Base-by-base conservation (phyloP, 2,888 invertebrate genomes). In the Unio delphinus region DNA sequence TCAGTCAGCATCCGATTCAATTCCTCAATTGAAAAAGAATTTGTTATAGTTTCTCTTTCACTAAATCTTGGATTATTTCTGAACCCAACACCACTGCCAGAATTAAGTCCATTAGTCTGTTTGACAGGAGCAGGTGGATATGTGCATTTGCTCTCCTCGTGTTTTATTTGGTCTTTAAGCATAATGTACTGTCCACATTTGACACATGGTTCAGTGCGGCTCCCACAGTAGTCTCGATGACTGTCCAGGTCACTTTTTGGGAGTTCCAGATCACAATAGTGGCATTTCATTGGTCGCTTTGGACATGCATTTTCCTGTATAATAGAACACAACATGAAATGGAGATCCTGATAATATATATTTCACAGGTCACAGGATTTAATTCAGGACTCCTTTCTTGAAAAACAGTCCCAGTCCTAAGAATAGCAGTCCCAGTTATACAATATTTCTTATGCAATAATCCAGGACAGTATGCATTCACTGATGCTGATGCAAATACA, bases 211-310 rank as follows among this genome's bases (percentile, higher is more conserved):
- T 94, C 93, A 0, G 94, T 94, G 76, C 94, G 92, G 64, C 93
- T 92, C 1, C 94, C 94, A 90, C 94, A 94, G 89, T 94, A 94
- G 68, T 92, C 92, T 86, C 93, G 92, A 88, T 94, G 94, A 0
- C 92, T 91, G 0, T 92, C 92, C 76, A 94, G 87, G 20, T 93
- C 92, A 69, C 91, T 89, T 1, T 93, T 92, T 0, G 92, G 92
- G 55, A 94, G 87, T 77, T 94, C 93, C 72, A 94, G 86, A 76
- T 93, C 93, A 87, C 94, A 94, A 88, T 90, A 94, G 88, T 92
- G 91, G 90, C 94, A 94, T 2, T 92, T 88, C 80, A 92, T 89
- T 79, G 92, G 90, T 20, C 93, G 92, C 79, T 91, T 91, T 0
- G 91, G 90, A 82, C 93, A 93, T 0, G 91, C 91, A 80, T 92